Percentiles rank a stretch among this genome's conserved stretches.
Evolutionary conservation across 2,113 vertebrate genomes (phyloP).

Genomic region (Poeciliopsis prolifica): DNA sequence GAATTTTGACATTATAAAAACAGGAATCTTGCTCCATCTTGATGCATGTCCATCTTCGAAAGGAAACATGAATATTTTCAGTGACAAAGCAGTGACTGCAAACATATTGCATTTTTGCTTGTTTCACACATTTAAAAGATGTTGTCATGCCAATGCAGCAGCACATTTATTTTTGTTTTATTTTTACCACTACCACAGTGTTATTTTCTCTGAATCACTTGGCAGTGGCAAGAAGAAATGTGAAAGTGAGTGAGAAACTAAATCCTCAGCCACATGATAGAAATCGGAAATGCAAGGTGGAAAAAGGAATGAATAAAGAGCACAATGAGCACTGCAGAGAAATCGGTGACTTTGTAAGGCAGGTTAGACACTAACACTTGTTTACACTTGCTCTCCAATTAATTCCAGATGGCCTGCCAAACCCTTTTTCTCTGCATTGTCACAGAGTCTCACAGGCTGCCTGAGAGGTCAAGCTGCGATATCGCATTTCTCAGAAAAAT

Average conservation of each 20-base stretch:
- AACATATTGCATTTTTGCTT: background rate
- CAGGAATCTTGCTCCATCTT: background rate
- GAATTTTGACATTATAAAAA: background rate
- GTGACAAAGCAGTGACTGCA: background rate
- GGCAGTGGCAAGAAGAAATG: background rate
- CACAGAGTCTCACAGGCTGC: conserved; percentile 20
- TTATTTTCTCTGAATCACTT: conserved; percentile 24
- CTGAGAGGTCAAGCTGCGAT: conserved; percentile 40
- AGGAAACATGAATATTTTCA: background rate
- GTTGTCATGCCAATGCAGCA: background rate
- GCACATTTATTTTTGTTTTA: background rate
- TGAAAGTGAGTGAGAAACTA: background rate
- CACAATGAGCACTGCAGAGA: background rate
- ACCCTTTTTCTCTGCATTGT: conserved; percentile 6
- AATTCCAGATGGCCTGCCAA: conserved; percentile 19
- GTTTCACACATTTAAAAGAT: background rate
- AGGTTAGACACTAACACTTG: background rate
- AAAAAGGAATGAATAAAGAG: conserved; percentile 3
- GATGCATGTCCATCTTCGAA: background rate
- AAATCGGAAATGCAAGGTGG: conserved; percentile 4
- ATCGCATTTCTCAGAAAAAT: conserved; percentile 46
- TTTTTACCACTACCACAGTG: background rate
- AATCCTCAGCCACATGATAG: background rate
- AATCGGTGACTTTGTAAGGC: conserved; percentile 1
- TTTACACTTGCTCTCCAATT: conserved; percentile 3